Conservation (phyloP, 2,113 vertebrate species). For the Neofelis nebulosa region DNA sequence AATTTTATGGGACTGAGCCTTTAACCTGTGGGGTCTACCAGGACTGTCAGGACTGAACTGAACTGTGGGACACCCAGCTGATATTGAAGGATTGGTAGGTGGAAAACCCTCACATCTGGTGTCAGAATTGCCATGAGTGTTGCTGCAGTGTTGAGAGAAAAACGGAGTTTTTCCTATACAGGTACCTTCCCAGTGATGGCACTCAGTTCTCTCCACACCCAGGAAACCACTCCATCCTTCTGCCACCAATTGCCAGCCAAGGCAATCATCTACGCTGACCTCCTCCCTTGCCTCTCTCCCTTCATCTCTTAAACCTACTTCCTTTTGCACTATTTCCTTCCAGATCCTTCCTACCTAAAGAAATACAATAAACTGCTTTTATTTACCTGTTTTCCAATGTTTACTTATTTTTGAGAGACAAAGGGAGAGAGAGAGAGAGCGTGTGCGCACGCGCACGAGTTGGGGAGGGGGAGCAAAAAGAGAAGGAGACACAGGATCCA, state of each 20-base stretch:
- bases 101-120: not conserved
- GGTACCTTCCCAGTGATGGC: rapidly evolving
- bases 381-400: too few species aligned
- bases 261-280: not conserved
- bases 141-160: not conserved
- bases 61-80: not conserved
- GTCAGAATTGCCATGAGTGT: not conserved
- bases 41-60: not conserved
- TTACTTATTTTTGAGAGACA: too few species aligned
- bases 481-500: too few species aligned
- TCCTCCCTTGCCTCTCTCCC: not conserved
- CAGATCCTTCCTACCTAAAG: slow-evolving; percentile 17
- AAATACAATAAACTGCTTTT: not conserved
- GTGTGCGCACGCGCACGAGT: rapidly evolving
- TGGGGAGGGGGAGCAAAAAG: too few species aligned
- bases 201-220: not conserved
- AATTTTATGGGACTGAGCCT: not conserved
- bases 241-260: not conserved
- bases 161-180: not conserved
- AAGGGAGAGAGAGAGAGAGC: too few species aligned
- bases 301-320: not conserved
- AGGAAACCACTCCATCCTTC: not conserved
- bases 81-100: not conserved
- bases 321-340: not conserved
- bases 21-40: not conserved